Percentiles rank a stretch among this genome's conserved stretches.
phyloP scores from a whole-genome alignment of 2,113 vertebrate genomes.

The Embiotoca jacksoni region DNA sequence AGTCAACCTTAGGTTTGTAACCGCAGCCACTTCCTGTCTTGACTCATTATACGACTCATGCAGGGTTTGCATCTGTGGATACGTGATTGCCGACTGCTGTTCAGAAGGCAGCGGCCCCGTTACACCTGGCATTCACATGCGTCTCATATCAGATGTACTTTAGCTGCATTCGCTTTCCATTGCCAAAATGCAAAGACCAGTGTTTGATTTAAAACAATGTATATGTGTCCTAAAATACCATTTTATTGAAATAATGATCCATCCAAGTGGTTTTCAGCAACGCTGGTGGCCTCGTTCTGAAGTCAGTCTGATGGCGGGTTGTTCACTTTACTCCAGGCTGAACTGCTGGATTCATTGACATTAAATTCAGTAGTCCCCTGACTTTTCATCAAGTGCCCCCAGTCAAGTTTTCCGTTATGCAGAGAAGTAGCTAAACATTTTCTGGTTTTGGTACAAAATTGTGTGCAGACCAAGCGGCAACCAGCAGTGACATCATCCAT shows the following conservation, averaged over 20 bases:
- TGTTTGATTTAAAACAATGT: conserved; percentile 27
- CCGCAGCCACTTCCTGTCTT: conserved; percentile 51
- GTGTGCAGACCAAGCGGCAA: too few species aligned
- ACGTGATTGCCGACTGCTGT: conserved; percentile 14
- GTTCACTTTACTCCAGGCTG: background rate
- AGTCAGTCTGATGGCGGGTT: background rate
- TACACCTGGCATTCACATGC: conserved; percentile 32
- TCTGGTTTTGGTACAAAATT: background rate
- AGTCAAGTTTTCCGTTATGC: background rate
- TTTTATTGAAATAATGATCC: conserved; percentile 6
- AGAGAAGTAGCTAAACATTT: background rate
- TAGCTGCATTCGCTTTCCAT: conserved; percentile 15
- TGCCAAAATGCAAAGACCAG: conserved; percentile 17
- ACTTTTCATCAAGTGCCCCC: background rate
- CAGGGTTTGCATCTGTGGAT: conserved; percentile 3
- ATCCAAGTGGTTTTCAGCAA: background rate
- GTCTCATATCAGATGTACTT: conserved; percentile 31
- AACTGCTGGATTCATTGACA: background rate
- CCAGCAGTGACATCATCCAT: too few species aligned
- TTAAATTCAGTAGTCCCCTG: background rate
- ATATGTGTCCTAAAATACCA: conserved; percentile 7
- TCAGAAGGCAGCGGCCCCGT: conserved; percentile 6
- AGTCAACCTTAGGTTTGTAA: conserved; percentile 31
- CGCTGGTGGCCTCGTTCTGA: too few species aligned
- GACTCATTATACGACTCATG: conserved; percentile 30